Base-by-base conservation (phyloP, 2,888 invertebrate species). In the Aphrophora alni region DNA sequence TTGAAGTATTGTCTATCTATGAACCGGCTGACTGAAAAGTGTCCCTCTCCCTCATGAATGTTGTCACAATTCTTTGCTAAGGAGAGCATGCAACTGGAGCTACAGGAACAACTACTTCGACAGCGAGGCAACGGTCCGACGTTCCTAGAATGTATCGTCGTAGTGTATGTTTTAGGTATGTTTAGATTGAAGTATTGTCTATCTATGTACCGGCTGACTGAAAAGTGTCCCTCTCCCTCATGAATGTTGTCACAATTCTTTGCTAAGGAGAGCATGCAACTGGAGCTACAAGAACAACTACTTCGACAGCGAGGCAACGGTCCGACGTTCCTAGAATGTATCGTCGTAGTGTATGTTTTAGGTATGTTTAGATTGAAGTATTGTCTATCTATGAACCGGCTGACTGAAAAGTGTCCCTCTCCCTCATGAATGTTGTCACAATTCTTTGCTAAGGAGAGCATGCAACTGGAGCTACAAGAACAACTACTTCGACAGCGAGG, bases 71-170 rank as follows among this genome's bases (percentile, higher is more conserved):
- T 96, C 83, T 95, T 95, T 0, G 95, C 95, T 0, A 93, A 93
- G 0, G 93, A 93, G 77, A 90, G 90, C 85, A 93, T 93, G 93
- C 92, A 90, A 83, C 89, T 90, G 82, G 89, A 90, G 28, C 87
- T 94, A 81, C 90, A 90, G 81, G 92, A 93, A 84, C 92, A 92
- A 86, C 89, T 93, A 78, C 88, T 91, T 80, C 92, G 91, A 83
- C 96, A 96, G 86, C 90, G 98, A 81, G 98, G 98, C 4, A 94
- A 95, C 80, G 92, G 93, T 7, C 98, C 98, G 0, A 95, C 96
- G 0, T 91, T 93, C 74, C 90, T 98, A 72, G 98, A 98, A 88
- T 89, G 94, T 84, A 89, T 96, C 26, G 95, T 98, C 24, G 90
- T 96, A 0, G 87, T 96, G 75, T 98, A 96, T 88, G 95, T 98